These are phyloP conservation scores for Phyllostomus discolor DNA, from an alignment of 2,113 vertebrate species.

Conservation along the genomic window DNA sequence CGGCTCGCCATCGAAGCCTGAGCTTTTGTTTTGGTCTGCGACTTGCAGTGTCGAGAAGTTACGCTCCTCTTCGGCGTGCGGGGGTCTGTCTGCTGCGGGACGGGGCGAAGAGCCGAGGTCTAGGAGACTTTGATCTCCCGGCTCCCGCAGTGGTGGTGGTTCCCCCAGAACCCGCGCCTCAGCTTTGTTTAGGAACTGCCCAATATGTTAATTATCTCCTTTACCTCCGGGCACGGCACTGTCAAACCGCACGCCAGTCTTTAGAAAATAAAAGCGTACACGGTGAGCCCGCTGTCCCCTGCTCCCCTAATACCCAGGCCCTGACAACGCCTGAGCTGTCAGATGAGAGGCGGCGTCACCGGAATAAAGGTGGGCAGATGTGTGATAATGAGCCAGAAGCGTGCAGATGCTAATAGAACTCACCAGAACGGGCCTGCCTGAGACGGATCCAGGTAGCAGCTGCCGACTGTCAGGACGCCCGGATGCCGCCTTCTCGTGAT, in stretches of 20 bases:
- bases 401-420: slow-evolving; percentile 97
- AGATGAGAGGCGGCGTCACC: slow-evolving; percentile 87
- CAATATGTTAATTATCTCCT: slow-evolving; percentile 92
- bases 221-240: slow-evolving; percentile 79
- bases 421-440: slow-evolving; percentile 86
- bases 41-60: neutral
- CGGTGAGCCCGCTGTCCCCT: slow-evolving; percentile 76
- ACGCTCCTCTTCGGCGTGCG: neutral
- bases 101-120: neutral
- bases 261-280: slow-evolving; percentile 85
- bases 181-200: slow-evolving; percentile 86
- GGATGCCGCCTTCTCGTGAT: slow-evolving; percentile 87
- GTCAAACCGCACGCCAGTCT: slow-evolving; percentile 82
- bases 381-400: slow-evolving; percentile 99
- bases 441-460: slow-evolving; percentile 93
- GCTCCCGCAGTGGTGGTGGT: slow-evolving; percentile 2
- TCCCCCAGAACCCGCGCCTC: slow-evolving; percentile 62
- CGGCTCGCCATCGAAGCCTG: neutral
- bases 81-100: neutral
- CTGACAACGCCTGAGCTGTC: slow-evolving; percentile 93
- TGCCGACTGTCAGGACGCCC: slow-evolving; percentile 92
- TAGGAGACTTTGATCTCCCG: slow-evolving; percentile 54
- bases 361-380: slow-evolving; percentile 98
- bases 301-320: slow-evolving; percentile 83
- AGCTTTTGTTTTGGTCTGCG: neutral